Conservation (phyloP, 2,113 vertebrate species). For the Anhinga anhinga region DNA sequence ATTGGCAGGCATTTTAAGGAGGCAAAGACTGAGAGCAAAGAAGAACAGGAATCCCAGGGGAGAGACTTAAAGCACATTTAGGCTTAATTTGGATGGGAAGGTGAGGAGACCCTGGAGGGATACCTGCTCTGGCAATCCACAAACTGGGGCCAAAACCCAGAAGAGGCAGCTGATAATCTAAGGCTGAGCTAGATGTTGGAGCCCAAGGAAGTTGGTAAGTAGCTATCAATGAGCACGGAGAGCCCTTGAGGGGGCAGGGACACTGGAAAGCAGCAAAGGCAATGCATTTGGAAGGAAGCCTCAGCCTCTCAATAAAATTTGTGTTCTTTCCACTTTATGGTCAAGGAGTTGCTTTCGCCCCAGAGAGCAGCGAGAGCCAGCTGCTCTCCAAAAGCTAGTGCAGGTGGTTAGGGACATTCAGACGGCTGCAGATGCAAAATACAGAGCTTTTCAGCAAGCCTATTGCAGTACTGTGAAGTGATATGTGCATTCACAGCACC, state of each 20-base stretch:
- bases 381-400: neutral
- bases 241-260: neutral
- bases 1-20: constrained; percentile 35
- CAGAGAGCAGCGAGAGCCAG: constrained; percentile 4
- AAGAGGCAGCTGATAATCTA: constrained; percentile 33
- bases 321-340: constrained; percentile 29
- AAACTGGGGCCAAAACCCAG: neutral
- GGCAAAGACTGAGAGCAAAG: constrained; percentile 18
- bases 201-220: neutral
- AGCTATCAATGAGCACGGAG: neutral
- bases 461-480: neutral
- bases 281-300: neutral
- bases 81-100: constrained; percentile 35
- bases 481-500: neutral
- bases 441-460: neutral
- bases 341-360: neutral
- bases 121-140: constrained; percentile 17
- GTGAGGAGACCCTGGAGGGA: constrained; percentile 17
- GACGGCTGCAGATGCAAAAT: neutral
- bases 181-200: neutral
- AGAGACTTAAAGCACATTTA: neutral
- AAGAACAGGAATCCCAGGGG: neutral
- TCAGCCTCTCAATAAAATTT: constrained; percentile 16
- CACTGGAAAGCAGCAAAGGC: neutral
- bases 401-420: neutral